Evolutionary conservation across 2,113 vertebrate species (phyloP), one percentile per base, ranked within the genome.

Genomic region (Rhineura floridana): DNA sequence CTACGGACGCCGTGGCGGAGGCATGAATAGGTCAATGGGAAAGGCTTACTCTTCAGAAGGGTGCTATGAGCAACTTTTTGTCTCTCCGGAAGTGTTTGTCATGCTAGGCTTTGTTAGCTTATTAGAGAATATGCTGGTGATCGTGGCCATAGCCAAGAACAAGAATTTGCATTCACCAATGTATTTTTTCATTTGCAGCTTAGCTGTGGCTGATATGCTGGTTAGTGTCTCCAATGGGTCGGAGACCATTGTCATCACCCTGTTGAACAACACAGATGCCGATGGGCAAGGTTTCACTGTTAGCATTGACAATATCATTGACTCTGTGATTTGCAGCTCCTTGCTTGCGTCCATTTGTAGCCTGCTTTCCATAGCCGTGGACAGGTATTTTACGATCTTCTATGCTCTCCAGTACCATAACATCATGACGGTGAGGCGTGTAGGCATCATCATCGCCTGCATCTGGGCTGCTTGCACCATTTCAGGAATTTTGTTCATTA

Each of bases 101-200:
- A 98, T 97, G 1, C 95, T 99, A 94, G 98, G 98, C 13, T 97
- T 98, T 88, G 89, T 99, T 91, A 99, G 98, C 92, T 94, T 99
- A 88, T 63, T 99, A 95, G 98, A 99, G 96, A 99, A 99, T 0
- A 94, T 99, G 72, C 93, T 99, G 92, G 98, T 99, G 44, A 98
- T 99, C 1, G 96, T 97, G 4, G 98, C 98, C 0, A 98, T 99
- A 25, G 94, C 97, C 88, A 98, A 98, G 95, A 99, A 99, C 97
- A 98, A 98, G 97, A 99, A 99, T 85, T 97, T 99, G 48, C 98
- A 99, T 83, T 99, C 98, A 0, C 98, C 98, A 12, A 99, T 99
- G 98, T 99, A 99, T 94, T 98, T 99, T 46, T 99, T 99, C 96
- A 99, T 99, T 96, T 99, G 98, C 78, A 99, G 98, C 96, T 95